Conservation (phyloP, 2,888 invertebrate species). For the Blera fallax region DNA sequence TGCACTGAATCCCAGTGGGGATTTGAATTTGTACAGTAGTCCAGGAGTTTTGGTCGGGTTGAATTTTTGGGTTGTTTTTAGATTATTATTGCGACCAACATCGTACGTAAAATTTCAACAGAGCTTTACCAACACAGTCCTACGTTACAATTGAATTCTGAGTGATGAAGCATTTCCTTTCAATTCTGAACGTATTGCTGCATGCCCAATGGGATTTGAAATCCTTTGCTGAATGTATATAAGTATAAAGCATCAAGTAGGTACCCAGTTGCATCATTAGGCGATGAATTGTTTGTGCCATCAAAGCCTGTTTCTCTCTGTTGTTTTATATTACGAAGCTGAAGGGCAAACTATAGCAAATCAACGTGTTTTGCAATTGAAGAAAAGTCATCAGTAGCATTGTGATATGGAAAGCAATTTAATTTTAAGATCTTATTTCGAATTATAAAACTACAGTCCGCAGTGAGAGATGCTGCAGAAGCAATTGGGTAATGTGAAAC, state of each 20-base stretch:
- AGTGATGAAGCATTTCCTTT: slow-evolving; percentile 6
- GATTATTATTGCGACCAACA: background rate
- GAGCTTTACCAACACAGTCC: background rate
- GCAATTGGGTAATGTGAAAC: too few species aligned
- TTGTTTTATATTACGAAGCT: too few species aligned
- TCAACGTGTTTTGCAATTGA: too few species aligned
- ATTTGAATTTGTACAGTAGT: slow-evolving; percentile 19
- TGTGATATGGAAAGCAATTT: too few species aligned
- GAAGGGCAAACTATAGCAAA: too few species aligned
- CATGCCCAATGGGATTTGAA: too few species aligned
- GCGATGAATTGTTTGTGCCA: background rate
- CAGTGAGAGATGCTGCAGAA: too few species aligned
- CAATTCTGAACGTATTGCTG: background rate
- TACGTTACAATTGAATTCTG: background rate
- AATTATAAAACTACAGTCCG: too few species aligned
- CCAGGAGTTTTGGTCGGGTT: background rate
- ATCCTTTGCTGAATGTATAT: too few species aligned
- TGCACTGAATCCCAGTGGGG: slow-evolving; percentile 12
- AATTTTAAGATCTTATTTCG: too few species aligned
- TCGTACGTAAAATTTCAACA: background rate
- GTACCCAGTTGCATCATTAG: background rate
- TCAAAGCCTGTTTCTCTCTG: too few species aligned
- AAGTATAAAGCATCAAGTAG: background rate
- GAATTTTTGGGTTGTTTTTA: background rate
- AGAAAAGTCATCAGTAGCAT: too few species aligned